Base-by-base conservation (phyloP, 1,140 invertebrate genomes). In the Drosophila persimilis region DNA sequence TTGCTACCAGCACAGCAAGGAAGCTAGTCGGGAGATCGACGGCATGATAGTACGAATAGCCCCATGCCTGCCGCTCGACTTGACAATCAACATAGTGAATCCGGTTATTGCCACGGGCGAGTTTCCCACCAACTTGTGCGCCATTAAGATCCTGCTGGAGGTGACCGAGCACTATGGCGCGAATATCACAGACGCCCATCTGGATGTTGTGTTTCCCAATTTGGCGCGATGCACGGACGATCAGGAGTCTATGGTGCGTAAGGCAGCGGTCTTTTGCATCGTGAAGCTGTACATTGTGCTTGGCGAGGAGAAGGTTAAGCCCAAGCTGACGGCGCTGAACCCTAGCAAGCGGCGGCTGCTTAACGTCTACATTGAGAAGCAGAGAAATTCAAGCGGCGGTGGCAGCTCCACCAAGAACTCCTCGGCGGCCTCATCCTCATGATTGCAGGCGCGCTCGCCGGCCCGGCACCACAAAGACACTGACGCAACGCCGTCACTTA, bases 221-320 rank as follows among this genome's bases (percentile, higher is more conserved):
- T 93, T 99, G 17, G 94, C 97, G 11, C 95, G 96, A 92, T 90
- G 98, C 94, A 95, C 97, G 5, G 98, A 98, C 89, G 97, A 98
- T 90, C 92, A 93, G 17, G 96, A 98, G 90, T 98, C 96, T 65
- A 95, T 96, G 58, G 97, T 99, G 24, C 94, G 98, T 13, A 99
- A 99, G 91, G 97, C 97, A 64, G 96, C 97, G 7, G 97, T 99
- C 1, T 98, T 99, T 92, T 98, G 97, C 89, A 97, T 99, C 95
- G 98, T 99, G 2, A 96, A 97, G 31, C 94, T 98, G 59, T 96
- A 98, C 73, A 94, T 95, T 73, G 94, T 95, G 13, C 95, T 98
- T 3, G 98, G 97, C 1, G 96, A 98, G 79, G 95, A 95, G 17
- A 92, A 93, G 22, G 93, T 99, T 80, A 93, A 95, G 73, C 96